Evolutionary conservation across 1,140 invertebrate genomes (phyloP), one percentile per base, ranked within the genome.

Genomic region (Ips nitidus): DNA sequence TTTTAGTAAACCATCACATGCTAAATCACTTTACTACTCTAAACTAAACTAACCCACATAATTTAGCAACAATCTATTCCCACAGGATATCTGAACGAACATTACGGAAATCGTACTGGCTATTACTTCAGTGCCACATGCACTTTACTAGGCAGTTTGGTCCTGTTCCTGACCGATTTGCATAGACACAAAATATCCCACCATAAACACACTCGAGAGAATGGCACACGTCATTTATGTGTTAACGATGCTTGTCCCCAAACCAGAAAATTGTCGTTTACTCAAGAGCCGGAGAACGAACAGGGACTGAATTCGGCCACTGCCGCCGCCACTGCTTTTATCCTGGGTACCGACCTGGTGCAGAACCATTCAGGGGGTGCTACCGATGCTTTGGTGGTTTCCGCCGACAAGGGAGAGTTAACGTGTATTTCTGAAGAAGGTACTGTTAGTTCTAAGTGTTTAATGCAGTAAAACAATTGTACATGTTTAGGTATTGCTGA

Each of bases 391-490:
- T 74, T 79, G 39, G 68, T 79, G 45, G 73, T 76, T 7, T 76
- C 75, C 0, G 75, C 71, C 22, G 84, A 87, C 42, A 87, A 90
- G 71, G 89, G 88, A 0, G 92, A 94, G 79, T 83, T 94, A 50
- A 94, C 92, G 1, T 94, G 92, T 78, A 94, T 94, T 74, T 93
- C 91, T 3, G 93, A 94, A 78, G 92, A 94, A 77, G 91, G 91
- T 73, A 50, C 8, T 47, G 2, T 50, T 50, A 37, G 42, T 36
- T 39, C 39, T 38, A 41, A 42, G 37, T 22, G 6, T 1, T 8
- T 47, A 5, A 8, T 40, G 6, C 2, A 47, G 41, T 36, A 2
- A 4, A 22, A 1, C 3, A n/a, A 4, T 59, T 7, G 3, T 41
- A 2, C n/a, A 41, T 59, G 2, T 73, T 37, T 41, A 73, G 72